Percentiles rank a stretch among this genome's conserved stretches.
phyloP scores from a whole-genome alignment of 2,113 vertebrate genomes.

The Pseudonaja textilis region DNA sequence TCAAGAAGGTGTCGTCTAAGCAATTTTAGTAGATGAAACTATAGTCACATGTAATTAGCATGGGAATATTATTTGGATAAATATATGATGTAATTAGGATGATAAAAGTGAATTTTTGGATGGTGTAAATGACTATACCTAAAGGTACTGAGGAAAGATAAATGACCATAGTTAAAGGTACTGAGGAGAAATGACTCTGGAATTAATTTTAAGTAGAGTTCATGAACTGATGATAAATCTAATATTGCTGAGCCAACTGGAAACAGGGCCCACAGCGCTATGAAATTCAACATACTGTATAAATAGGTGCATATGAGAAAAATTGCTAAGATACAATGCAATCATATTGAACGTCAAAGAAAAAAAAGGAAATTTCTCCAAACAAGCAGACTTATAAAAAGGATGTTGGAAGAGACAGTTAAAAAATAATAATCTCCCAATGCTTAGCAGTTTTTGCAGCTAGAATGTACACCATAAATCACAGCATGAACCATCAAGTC shows the following conservation, averaged over 20 bases:
- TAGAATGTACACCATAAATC: not conserved
- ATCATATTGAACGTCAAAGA: not conserved
- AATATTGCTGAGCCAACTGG: not conserved
- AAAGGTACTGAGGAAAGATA: not conserved
- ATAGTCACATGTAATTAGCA: not conserved
- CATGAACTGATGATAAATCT: not conserved
- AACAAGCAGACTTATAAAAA: not conserved
- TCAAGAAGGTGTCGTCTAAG: not conserved
- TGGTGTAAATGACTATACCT: not conserved
- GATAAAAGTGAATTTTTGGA: not conserved
- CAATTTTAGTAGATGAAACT: not conserved
- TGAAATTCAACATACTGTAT: not conserved
- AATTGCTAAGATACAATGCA: not conserved
- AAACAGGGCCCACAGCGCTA: not conserved
- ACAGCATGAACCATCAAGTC: not conserved
- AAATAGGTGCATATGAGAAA: not conserved
- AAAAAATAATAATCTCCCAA: not conserved
- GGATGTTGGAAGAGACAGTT: not conserved
- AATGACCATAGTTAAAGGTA: not conserved
- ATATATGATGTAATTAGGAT: not conserved
- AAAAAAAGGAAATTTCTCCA: not conserved
- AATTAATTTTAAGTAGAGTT: not conserved
- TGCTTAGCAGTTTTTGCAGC: not conserved
- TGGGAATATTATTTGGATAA: not conserved
- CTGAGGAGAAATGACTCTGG: not conserved